Conservation (phyloP, 2,888 invertebrate species). For the Tortricodes alternella region DNA sequence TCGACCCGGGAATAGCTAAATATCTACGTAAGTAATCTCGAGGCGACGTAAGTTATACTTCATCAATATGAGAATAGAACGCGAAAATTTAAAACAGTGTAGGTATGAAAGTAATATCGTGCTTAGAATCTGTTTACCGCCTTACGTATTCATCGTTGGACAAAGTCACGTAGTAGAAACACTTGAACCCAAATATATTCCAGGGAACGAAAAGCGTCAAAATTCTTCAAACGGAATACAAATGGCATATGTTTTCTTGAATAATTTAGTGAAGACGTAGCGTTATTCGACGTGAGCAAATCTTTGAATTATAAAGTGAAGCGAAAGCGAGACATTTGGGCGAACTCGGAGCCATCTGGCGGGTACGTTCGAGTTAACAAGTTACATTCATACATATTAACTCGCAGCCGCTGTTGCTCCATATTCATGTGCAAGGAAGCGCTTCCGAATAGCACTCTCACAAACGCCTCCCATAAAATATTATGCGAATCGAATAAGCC, state of each 20-base stretch:
- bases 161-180: conserved; percentile 12
- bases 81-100: too few species aligned
- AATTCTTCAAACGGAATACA: conserved; percentile 30
- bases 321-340: conserved; percentile 41
- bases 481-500: background rate
- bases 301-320: conserved; percentile 76
- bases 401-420: conserved; percentile 59
- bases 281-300: conserved; percentile 71
- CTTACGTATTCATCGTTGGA: conserved; percentile 13
- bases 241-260: conserved; percentile 47
- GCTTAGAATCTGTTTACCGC: background rate
- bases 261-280: conserved; percentile 67
- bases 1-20: too few species aligned
- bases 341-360: conserved; percentile 44
- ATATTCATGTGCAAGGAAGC: conserved; percentile 59
- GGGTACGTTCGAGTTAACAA: conserved; percentile 62
- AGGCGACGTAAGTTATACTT: too few species aligned
- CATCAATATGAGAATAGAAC: too few species aligned
- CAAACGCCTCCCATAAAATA: conserved; percentile 9
- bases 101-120: background rate
- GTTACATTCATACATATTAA: conserved; percentile 79
- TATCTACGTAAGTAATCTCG: too few species aligned
- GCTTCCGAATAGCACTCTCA: conserved; percentile 29
- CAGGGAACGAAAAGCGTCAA: conserved; percentile 19
- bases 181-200: conserved; percentile 23